These are phyloP conservation scores for Cyprinodon tularosa DNA, from an alignment of 2,113 vertebrate species.

Conservation along the genomic window DNA sequence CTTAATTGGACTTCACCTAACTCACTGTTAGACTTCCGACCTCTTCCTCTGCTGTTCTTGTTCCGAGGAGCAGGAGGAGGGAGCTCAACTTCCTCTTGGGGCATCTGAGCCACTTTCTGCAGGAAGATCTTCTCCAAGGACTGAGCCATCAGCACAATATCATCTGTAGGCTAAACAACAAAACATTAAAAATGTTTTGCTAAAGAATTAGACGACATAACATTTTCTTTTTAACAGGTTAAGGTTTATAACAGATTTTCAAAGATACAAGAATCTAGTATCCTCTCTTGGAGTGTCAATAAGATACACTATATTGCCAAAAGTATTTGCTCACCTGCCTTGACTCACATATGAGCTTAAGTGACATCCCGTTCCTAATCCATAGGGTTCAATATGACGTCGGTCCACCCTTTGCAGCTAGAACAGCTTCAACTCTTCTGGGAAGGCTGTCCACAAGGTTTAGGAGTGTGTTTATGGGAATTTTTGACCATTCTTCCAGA, in stretches of 20 bases:
- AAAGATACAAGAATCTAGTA: neutral
- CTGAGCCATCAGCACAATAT: constrained; percentile 96
- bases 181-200: neutral
- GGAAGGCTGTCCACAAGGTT: too few relatives aligned
- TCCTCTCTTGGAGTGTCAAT: neutral
- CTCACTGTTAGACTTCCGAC: constrained; percentile 82
- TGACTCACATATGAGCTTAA: too few relatives aligned
- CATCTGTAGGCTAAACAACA: constrained; percentile 85
- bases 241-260: rapidly evolving
- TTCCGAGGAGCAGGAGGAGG: constrained; percentile 84
- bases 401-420: too few relatives aligned
- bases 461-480: too few relatives aligned
- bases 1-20: neutral
- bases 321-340: too few relatives aligned
- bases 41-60: constrained; percentile 86
- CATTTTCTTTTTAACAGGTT: neutral
- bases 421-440: too few relatives aligned
- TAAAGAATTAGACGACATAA: neutral
- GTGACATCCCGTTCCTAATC: too few relatives aligned
- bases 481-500: too few relatives aligned
- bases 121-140: constrained; percentile 93
- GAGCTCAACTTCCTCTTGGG: constrained; percentile 89
- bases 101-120: constrained; percentile 95
- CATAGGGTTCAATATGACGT: too few relatives aligned
- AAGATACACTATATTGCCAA: too few relatives aligned